These are phyloP conservation scores for Halcyon smyrnensis DNA, from an alignment of 2,797 vertebrate species.

Conservation along the genomic window DNA sequence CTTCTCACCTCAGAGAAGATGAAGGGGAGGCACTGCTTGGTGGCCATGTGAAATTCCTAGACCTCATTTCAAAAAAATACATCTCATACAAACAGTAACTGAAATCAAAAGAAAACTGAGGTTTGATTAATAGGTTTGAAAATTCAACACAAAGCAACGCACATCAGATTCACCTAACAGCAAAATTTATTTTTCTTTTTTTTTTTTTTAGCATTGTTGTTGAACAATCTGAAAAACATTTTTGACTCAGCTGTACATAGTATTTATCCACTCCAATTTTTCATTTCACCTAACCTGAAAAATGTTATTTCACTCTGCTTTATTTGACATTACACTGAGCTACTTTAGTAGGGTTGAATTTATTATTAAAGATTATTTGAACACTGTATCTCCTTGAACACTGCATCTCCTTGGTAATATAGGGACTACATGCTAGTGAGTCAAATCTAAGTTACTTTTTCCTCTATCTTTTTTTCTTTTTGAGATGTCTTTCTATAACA, in stretches of 20 bases:
- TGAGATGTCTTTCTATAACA: neutral
- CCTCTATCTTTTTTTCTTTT: neutral
- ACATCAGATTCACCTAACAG: neutral
- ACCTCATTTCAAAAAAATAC: neutral
- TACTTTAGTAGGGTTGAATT: neutral
- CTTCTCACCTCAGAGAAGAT: neutral
- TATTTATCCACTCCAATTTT: neutral
- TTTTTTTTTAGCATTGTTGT: neutral
- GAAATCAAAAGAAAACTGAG: neutral
- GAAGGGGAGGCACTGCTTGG: neutral
- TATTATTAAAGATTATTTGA: constrained; percentile 20
- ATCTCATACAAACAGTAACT: neutral
- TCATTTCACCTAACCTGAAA: neutral
- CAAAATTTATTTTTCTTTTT: neutral
- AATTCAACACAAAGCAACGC: neutral
- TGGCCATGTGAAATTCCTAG: neutral
- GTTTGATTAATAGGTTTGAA: neutral
- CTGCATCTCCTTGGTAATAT: neutral
- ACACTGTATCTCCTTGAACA: neutral
- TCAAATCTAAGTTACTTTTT: neutral
- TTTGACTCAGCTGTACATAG: neutral
- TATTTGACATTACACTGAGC: neutral
- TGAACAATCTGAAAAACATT: neutral
- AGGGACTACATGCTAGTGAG: neutral
- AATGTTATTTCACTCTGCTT: neutral